Conservation (phyloP, 1,140 invertebrate species). For the Chlorops oryzae region DNA sequence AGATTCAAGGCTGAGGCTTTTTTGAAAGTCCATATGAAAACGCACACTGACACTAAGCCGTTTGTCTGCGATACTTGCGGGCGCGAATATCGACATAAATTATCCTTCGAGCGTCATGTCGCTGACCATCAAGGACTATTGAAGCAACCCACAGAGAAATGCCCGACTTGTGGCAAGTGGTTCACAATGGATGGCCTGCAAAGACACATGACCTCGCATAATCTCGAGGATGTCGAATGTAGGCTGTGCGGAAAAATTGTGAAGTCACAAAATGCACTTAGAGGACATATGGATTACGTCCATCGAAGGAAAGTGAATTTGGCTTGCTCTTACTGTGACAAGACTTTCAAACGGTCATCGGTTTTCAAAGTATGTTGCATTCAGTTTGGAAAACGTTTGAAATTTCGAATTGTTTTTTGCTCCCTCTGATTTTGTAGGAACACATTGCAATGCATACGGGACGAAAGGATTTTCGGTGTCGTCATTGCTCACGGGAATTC, state of each 20-base stretch:
- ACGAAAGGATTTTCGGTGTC: constrained; percentile 27
- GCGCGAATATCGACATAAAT: constrained; percentile 18
- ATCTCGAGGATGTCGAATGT: constrained; percentile 25
- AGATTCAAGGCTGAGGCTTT: too few species aligned
- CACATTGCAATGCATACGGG: constrained; percentile 34
- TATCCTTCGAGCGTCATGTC: constrained; percentile 5
- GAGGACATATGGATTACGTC: constrained; percentile 21
- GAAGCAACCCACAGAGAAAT: too few species aligned
- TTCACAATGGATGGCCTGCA: constrained; percentile 5
- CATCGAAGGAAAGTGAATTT: constrained; percentile 24
- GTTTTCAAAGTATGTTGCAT: not conserved
- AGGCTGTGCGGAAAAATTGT: constrained; percentile 22
- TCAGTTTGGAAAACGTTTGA: not conserved
- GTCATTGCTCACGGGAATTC: constrained; percentile 31
- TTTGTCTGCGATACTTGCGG: constrained; percentile 29
- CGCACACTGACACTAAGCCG: constrained; percentile 13
- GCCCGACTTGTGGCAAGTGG: not conserved
- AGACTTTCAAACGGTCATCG: constrained; percentile 22
- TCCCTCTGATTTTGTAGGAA: too few species aligned
- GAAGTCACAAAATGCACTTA: constrained; percentile 17
- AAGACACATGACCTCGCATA: constrained; percentile 10
- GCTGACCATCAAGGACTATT: constrained; percentile 10
- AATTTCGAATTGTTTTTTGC: constrained; percentile 13
- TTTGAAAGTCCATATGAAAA: constrained; percentile 24
- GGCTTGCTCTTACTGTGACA: constrained; percentile 26